phyloP scores from a whole-genome alignment of 1,140 invertebrate species.

The Druon quercuslanigerum region DNA sequence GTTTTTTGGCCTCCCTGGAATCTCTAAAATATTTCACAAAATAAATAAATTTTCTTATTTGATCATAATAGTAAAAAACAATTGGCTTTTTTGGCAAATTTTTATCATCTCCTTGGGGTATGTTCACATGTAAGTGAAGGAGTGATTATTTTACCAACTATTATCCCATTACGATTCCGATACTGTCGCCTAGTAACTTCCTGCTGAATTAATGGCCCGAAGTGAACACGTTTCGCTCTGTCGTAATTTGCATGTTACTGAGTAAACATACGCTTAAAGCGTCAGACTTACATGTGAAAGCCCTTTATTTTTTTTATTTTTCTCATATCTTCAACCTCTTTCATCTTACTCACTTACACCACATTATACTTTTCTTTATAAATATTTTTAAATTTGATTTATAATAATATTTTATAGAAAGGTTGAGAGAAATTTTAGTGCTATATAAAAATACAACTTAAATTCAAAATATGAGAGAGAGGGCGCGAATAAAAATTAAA shows the following conservation, averaged over 20 bases:
- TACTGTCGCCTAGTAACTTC: constrained; percentile 7
- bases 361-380: not conserved
- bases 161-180: constrained; percentile 6
- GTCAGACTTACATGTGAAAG: not conserved
- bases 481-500: too few relatives aligned
- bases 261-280: constrained; percentile 1
- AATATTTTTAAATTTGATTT: not conserved
- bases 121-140: not conserved
- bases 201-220: constrained; percentile 7
- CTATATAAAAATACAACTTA: too few relatives aligned
- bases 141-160: not conserved
- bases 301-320: not conserved
- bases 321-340: not conserved
- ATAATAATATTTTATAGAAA: not conserved
- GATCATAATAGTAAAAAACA: not conserved
- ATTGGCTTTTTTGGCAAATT: not conserved
- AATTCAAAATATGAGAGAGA: too few relatives aligned
- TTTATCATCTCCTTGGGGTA: too few relatives aligned
- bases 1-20: too few relatives aligned
- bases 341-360: not conserved
- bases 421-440: too few relatives aligned
- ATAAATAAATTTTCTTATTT: not conserved
- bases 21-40: too few relatives aligned
- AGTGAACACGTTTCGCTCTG: constrained; percentile 9
- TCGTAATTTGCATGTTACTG: not conserved